These are phyloP conservation scores for Dione vanillae DNA, from an alignment of 2,888 invertebrate genomes.

Conservation along the genomic window DNA sequence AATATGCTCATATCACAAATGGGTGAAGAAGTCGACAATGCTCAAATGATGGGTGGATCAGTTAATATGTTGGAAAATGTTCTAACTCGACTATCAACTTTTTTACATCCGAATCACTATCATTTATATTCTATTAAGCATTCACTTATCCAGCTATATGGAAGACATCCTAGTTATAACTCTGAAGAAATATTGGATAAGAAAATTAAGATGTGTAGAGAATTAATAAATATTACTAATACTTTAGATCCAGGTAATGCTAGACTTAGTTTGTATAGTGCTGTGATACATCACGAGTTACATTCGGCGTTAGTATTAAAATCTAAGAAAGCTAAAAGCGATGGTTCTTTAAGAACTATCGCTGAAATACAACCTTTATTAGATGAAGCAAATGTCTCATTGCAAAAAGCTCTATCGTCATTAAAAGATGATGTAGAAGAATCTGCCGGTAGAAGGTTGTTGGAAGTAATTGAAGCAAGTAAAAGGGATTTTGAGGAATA, in stretches of 20 bases:
- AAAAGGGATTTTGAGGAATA: constrained; percentile 53
- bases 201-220: constrained; percentile 88
- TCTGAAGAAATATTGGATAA: constrained; percentile 85
- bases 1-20: constrained; percentile 88
- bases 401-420: constrained; percentile 72
- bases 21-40: constrained; percentile 89
- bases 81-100: constrained; percentile 87
- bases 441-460: constrained; percentile 81
- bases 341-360: constrained; percentile 56
- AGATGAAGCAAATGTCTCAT: constrained; percentile 72
- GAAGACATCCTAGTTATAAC: constrained; percentile 87
- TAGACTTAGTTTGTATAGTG: constrained; percentile 89
- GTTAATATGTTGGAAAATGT: constrained; percentile 86
- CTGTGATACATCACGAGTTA: constrained; percentile 91
- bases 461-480: constrained; percentile 74
- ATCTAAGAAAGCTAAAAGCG: constrained; percentile 69
- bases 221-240: constrained; percentile 85
- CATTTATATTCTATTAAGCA: constrained; percentile 92
- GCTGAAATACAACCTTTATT: constrained; percentile 71
- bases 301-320: constrained; percentile 83
- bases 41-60: constrained; percentile 85
- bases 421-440: constrained; percentile 82
- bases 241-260: constrained; percentile 89
- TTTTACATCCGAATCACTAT: constrained; percentile 93
- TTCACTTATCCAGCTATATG: constrained; percentile 91